Conservation (phyloP, 2,113 vertebrate genomes). For the Microtus ochrogaster region DNA sequence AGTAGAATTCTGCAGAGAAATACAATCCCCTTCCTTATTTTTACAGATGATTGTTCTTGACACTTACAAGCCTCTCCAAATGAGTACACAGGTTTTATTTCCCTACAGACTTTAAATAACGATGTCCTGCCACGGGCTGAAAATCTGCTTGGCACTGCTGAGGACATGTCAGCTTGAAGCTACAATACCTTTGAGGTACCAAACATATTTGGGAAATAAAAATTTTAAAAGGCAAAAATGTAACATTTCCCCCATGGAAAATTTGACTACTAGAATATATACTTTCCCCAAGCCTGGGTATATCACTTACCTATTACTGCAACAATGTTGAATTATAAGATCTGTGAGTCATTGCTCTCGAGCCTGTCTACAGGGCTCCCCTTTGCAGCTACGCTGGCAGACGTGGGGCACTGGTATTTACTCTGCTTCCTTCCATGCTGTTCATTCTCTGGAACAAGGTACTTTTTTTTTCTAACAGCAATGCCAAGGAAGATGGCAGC, state of each 20-base stretch:
- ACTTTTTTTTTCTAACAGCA: neutral
- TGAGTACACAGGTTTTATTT: slow-evolving; percentile 72
- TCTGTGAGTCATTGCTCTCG: neutral
- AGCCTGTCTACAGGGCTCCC: neutral
- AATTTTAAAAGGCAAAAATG: neutral
- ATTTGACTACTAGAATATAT: neutral
- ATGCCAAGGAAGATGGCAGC: rapidly evolving
- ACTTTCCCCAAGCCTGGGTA: neutral
- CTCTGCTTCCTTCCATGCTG: too few relatives aligned
- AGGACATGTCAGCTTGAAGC: slow-evolving; percentile 10
- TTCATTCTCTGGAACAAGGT: neutral
- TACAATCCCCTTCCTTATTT: neutral
- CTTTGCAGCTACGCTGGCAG: neutral
- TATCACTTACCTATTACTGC: neutral
- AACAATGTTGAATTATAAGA: neutral
- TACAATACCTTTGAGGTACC: slow-evolving; percentile 4
- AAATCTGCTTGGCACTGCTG: slow-evolving; percentile 53
- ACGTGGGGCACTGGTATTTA: neutral
- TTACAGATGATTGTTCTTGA: slow-evolving; percentile 54
- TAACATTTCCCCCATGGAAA: neutral
- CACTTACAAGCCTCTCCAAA: slow-evolving; percentile 71
- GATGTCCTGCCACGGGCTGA: slow-evolving; percentile 50
- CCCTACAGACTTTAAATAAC: slow-evolving; percentile 60
- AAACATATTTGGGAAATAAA: slow-evolving; percentile 29
- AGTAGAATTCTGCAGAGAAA: neutral